A percentile compares a stretch with the other conserved stretches of the same genome.
phyloP scores from a whole-genome alignment of 1,140 invertebrate genomes.

The Camponotus floridanus region DNA sequence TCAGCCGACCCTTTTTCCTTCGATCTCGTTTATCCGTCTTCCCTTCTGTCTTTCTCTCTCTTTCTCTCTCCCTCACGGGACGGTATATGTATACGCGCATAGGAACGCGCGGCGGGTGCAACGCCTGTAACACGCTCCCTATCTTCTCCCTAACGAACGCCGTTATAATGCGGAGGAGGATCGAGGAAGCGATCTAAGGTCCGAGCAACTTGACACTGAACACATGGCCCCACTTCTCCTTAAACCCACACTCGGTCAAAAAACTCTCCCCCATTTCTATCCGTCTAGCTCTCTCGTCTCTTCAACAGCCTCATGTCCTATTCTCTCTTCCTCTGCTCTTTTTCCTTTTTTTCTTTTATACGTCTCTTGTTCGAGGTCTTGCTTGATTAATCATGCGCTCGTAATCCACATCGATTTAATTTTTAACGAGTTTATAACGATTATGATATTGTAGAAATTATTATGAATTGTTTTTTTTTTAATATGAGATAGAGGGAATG shows the following conservation, averaged over 20 bases:
- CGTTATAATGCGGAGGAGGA: conserved; percentile 59
- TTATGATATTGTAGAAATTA: neutral
- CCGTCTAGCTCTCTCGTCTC: conserved; percentile 18
- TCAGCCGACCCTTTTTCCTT: conserved; percentile 23
- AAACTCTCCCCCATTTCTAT: conserved; percentile 67
- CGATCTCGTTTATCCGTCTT: conserved; percentile 47
- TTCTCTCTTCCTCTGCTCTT: conserved; percentile 52
- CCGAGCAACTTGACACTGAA: conserved; percentile 83
- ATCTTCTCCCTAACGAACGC: conserved; percentile 28
- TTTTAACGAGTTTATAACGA: neutral
- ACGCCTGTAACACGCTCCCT: conserved; percentile 46
- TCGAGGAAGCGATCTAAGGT: conserved; percentile 69
- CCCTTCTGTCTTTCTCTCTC: conserved; percentile 48
- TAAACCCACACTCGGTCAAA: conserved; percentile 81
- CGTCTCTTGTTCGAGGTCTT: conserved; percentile 9
- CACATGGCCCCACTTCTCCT: conserved; percentile 83
- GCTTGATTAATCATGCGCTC: conserved; percentile 17
- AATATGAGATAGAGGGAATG: neutral
- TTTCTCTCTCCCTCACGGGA: conserved; percentile 13
- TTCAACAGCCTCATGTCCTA: conserved; percentile 33
- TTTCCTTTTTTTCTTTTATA: neutral
- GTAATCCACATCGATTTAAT: conserved; percentile 22
- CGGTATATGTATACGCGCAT: conserved; percentile 12
- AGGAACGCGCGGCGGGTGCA: conserved; percentile 33
- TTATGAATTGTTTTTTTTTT: neutral